phyloP scores from a whole-genome alignment of 2,797 vertebrate species.

The Remorina albescens region DNA sequence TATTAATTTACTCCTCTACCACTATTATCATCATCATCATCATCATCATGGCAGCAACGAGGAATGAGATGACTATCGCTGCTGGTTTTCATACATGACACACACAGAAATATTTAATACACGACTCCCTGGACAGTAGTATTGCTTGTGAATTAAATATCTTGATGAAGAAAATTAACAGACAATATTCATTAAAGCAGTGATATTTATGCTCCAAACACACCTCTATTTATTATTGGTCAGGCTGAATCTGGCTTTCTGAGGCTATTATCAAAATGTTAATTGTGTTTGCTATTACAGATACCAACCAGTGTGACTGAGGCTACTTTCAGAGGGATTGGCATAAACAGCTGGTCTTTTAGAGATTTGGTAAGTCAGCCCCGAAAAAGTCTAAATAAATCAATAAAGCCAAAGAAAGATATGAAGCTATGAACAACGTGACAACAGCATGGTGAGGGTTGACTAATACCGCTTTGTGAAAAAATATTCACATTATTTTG shows the following conservation, averaged over 20 bases:
- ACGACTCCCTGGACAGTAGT: neutral
- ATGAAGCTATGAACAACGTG: conserved; percentile 7
- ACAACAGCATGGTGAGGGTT: neutral
- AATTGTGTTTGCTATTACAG: neutral
- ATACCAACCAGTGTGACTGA: neutral
- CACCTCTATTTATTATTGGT: neutral
- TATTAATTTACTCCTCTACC: neutral
- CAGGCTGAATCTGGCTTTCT: neutral
- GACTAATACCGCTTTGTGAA: neutral
- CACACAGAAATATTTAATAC: neutral
- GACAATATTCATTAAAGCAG: neutral
- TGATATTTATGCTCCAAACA: neutral
- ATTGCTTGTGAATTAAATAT: neutral
- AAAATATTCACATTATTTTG: neutral
- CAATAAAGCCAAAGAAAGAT: neutral
- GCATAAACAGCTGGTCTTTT: neutral
- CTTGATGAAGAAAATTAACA: neutral
- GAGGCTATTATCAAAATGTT: neutral
- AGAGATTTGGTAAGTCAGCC: neutral
- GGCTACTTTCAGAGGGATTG: neutral
- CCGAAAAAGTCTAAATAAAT: neutral
- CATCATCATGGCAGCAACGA: neutral
- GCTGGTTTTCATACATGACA: neutral
- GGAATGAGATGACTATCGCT: neutral
- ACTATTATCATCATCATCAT: too few relatives aligned